These are phyloP conservation scores for Tiliacea aurago DNA, from an alignment of 2,888 invertebrate species.

Conservation along the genomic window DNA sequence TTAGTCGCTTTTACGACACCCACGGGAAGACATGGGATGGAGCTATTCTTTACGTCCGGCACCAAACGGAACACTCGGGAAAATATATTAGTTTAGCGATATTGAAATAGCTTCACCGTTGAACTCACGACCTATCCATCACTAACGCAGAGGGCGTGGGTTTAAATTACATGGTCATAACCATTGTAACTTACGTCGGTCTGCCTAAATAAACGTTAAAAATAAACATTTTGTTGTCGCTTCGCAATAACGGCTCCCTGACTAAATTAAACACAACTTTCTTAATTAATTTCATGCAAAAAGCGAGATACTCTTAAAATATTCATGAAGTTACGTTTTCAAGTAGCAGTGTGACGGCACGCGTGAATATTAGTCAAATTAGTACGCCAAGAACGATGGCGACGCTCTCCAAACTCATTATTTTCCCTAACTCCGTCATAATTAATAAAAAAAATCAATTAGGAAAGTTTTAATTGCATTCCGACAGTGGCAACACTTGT, in stretches of 20 bases:
- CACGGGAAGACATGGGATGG: too few relatives aligned
- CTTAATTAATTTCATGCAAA: constrained; percentile 56
- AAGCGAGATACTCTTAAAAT: constrained; percentile 56
- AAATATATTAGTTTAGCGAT: too few relatives aligned
- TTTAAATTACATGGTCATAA: constrained; percentile 43
- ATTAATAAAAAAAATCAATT: constrained; percentile 71
- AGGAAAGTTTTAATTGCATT: constrained; percentile 72
- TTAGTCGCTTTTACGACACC: too few relatives aligned
- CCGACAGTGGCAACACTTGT: constrained; percentile 46
- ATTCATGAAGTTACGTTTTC: constrained; percentile 67
- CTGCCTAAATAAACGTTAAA: constrained; percentile 32
- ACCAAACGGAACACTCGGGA: too few relatives aligned
- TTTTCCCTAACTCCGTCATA: constrained; percentile 55
- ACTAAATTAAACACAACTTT: constrained; percentile 46
- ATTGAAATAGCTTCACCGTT: constrained; percentile 9
- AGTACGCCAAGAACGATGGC: constrained; percentile 54
- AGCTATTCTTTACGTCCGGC: too few relatives aligned
- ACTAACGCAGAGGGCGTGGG: constrained; percentile 9
- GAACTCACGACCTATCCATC: constrained; percentile 26
- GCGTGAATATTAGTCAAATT: constrained; percentile 68
- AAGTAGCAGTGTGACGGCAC: constrained; percentile 63
- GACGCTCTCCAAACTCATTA: constrained; percentile 60
- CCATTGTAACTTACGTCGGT: not conserved
- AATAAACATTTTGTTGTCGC: constrained; percentile 47
- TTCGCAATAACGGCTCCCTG: constrained; percentile 40